Evolutionary conservation across 2,113 vertebrate species (phyloP), one percentile per base, ranked within the genome.

Genomic region (Sander vitreus): DNA sequence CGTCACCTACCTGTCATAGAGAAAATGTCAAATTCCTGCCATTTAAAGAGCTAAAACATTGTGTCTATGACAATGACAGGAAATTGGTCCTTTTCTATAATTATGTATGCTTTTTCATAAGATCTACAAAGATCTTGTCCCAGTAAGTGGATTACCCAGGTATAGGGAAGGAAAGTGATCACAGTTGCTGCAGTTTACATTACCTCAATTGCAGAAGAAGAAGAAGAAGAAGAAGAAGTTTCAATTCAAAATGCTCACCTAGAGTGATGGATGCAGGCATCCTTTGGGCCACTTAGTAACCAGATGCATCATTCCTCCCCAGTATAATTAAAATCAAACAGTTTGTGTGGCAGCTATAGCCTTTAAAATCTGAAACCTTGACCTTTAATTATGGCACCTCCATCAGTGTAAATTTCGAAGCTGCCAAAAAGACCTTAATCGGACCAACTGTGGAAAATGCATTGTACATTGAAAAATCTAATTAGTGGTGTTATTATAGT

Each of bases 361-460:
- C 63, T 75, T 85, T 81, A 76, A 62, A 80, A 30, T 69, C 55
- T 14, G 30, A 88, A 80, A 76, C 57, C 58, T 30, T 91, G 84
- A 90, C 86, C 84, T 90, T 92, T 92, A 84, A 79, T 83, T 70
- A 84, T 58, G 71, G 72, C 36, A 45, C 66, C 55, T 83, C 47
- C 43, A 76, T 82, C 64, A 72, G 54, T 60, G 68, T 79, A 68
- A 74, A 76, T 76, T 50, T 53, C 54, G 58, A 74, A 36, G 63
- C 73, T 78, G 76, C 67, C 81, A 72, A 64, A 50, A 69, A 65
- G 39, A n/a, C n/a, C 54, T 27, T n/a, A 2, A 65, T 55, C 0
- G 2, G 48, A 45, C 6, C 9, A 55, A 9, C 18, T n/a, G 27
- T 30, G 2, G 14, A 53, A 77, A 72, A 48, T n/a, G 9, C 13